phyloP scores from a whole-genome alignment of 1,140 invertebrate species.

The Pseudachorutes palmiensis region DNA sequence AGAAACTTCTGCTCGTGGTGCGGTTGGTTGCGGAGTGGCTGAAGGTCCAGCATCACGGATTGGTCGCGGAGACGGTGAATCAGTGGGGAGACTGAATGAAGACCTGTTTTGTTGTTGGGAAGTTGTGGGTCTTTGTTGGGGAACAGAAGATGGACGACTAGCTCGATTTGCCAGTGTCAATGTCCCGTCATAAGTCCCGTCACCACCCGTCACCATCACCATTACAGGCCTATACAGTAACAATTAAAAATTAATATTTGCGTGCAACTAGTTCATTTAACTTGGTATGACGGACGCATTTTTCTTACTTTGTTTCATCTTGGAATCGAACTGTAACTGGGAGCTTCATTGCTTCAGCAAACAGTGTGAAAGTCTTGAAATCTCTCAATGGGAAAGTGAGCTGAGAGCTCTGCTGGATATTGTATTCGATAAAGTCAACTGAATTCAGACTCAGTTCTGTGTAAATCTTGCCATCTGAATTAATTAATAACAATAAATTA shows the following conservation, averaged over 20 bases:
- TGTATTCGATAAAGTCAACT: constrained; percentile 24
- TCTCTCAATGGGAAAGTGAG: constrained; percentile 29
- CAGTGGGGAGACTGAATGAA: too few relatives aligned
- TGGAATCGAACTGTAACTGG: constrained; percentile 24
- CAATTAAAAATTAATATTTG: too few relatives aligned
- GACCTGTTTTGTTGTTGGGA: too few relatives aligned
- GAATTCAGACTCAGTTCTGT: constrained; percentile 27
- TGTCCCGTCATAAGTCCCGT: not conserved
- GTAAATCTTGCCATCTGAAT: constrained; percentile 28
- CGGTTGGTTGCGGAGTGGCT: too few relatives aligned
- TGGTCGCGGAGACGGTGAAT: too few relatives aligned
- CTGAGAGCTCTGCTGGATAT: constrained; percentile 19
- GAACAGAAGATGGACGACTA: not conserved
- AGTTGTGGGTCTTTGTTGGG: too few relatives aligned
- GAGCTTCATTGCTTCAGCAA: constrained; percentile 30
- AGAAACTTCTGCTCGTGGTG: too few relatives aligned
- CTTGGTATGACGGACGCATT: too few relatives aligned
- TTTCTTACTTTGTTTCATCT: constrained; percentile 24
- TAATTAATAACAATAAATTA: constrained; percentile 5
- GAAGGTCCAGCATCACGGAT: too few relatives aligned
- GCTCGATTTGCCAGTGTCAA: not conserved
- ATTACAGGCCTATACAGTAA: constrained; percentile 8
- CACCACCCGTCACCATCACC: not conserved
- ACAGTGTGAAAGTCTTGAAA: constrained; percentile 27
- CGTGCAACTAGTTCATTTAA: too few relatives aligned